Base-by-base conservation (phyloP, 2,113 vertebrate genomes). In the Pelvicachromis taeniatus region DNA sequence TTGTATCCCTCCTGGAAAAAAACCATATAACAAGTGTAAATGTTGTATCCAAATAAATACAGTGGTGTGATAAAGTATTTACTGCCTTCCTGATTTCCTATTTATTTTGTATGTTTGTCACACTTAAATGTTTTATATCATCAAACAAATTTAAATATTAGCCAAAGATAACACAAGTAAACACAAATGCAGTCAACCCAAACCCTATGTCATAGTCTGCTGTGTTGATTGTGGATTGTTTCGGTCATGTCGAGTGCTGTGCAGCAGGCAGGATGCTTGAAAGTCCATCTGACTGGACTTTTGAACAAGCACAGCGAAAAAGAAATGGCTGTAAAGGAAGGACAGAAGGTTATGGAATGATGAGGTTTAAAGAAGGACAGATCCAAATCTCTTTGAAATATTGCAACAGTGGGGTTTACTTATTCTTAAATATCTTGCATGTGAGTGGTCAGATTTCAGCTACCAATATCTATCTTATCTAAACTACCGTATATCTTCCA, bases 41-140 rank as follows among this genome's bases (percentile, higher is more conserved):
- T 21, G 2, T 6, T 12, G 33, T 56, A 7, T 61, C 58, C 58
- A 61, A n/a, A 61, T 35, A n/a, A 17, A n/a, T 38, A n/a, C 2
- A 63, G 59, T 38, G 59, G 0, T n/a, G 31, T 63, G 17, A 0
- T 6, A 63, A 38, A 38, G 17, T 1, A 2, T 63, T 33, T 63
- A 31, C 17, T 31, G 31, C 59, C 0, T 63, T 63, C 10, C 1
- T 63, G 17, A 38, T 12, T 63, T 63, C 10, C 1, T 0, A 63
- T 0, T 33, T 63, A 63, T 63, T 38, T 38, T 63, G 59, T 13
- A n/a, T n/a, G 4, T 38, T 61, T 63, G 59, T 63, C 31, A 63
- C 10, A 63, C 59, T 63, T 38, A 63, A n/a, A 63, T 35, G 1
- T 63, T 35, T 63, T 38, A 63, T 63, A 63, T 38, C 17, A 63